Evolutionary conservation across 1,140 invertebrate species (phyloP), one percentile per base, ranked within the genome.

Genomic region (Periplaneta americana): DNA sequence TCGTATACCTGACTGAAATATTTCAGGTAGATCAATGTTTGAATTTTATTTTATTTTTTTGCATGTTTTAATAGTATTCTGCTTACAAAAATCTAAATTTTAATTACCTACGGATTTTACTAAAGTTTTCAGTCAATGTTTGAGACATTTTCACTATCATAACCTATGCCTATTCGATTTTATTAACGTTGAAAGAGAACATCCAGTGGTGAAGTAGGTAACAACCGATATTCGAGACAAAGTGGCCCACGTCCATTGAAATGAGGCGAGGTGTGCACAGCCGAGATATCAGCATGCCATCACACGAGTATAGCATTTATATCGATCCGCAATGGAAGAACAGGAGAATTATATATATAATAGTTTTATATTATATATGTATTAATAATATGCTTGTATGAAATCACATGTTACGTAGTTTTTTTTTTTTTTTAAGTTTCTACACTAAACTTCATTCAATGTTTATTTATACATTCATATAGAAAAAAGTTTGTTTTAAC

Each of bases 321-420:
- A 83, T 81, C 77, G 79, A 83, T 34, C 82, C 80, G 66, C 80
- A 78, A 80, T 83, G 82, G 82, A 83, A 83, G 82, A 83, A 83
- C 82, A 83, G 78, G 82, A 83, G 81, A 83, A 75, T 81, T 79
- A 75, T 74, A 81, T 81, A 83, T 83, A 75, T 80, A 48, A 48
- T 74, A 77, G 48, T 34, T 78, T 80, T 82, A 78, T 80, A 82
- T 80, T 39, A 75, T 78, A 37, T 80, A 75, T 78, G 31, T 80
- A 39, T 66, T 81, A 81, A 81, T 77, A 81, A 81, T 82, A 81
- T 81, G 76, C 77, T 83, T 81, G 82, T 83, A 83, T 82, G 82
- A 83, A 83, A 83, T 66, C 78, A 81, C 82, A 81, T 57, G 37
- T 81, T 81, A 74, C 31, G 35, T 80, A 75, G 32, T 36, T 66